Percentiles rank a stretch among this genome's conserved stretches.
Conservation (phyloP, 2,113 vertebrate species). For the Microcebus jonahi region DNA sequence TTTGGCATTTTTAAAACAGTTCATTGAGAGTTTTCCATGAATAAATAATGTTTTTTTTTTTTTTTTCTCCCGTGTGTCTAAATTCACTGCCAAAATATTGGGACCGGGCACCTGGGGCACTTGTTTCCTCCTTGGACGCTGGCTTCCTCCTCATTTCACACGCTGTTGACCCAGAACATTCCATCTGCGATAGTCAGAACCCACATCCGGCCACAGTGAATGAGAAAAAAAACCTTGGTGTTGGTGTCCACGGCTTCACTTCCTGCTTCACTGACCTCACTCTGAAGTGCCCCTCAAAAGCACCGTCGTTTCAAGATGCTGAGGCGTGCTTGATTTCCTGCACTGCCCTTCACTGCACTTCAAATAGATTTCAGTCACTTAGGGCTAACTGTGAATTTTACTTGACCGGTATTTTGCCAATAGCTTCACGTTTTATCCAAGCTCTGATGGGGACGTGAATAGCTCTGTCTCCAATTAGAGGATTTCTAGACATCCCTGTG, state of each 20-base stretch:
- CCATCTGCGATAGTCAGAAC: conserved; percentile 27
- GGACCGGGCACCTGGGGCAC: neutral
- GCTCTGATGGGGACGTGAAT: neutral
- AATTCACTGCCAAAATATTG: conserved; percentile 28
- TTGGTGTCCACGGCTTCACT: neutral
- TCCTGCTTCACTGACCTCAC: neutral
- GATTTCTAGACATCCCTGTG: neutral
- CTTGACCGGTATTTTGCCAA: neutral
- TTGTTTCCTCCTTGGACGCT: neutral
- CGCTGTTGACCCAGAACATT: conserved; percentile 24
- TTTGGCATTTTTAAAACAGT: neutral
- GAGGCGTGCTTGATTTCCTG: neutral
- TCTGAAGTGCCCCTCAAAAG: neutral
- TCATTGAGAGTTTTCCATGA: conserved; percentile 38
- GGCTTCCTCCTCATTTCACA: neutral
- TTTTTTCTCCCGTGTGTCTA: neutral
- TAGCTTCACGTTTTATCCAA: neutral
- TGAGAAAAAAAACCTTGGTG: neutral
- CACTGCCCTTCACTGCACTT: neutral
- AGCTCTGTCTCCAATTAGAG: neutral
- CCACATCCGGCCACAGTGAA: conserved; percentile 34
- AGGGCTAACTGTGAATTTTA: neutral
- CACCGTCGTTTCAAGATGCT: neutral
- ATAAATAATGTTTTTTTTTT: neutral
- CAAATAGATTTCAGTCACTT: neutral